Percentiles rank a stretch among this genome's conserved stretches.
Conservation (phyloP, 1,140 invertebrate species). For the Periplaneta americana region DNA sequence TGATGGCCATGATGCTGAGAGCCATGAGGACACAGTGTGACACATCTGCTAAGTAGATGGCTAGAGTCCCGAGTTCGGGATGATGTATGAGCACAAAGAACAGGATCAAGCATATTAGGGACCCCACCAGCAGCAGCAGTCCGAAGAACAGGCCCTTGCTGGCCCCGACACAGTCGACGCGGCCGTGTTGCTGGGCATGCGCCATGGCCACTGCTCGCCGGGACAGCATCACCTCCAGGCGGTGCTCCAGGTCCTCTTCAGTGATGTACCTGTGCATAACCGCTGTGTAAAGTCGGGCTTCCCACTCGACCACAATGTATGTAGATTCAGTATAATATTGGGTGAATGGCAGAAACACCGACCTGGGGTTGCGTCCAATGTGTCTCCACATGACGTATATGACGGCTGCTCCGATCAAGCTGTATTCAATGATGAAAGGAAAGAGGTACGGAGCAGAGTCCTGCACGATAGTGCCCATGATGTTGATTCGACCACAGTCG, state of each 20-base stretch:
- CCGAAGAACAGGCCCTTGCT: constrained; percentile 93
- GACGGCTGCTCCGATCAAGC: constrained; percentile 92
- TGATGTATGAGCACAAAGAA: constrained; percentile 91
- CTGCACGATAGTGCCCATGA: constrained; percentile 89
- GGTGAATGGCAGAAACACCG: constrained; percentile 26
- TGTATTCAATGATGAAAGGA: constrained; percentile 96
- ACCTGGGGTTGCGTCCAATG: constrained; percentile 78
- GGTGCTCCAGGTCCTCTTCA: constrained; percentile 78
- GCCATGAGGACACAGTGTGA: constrained; percentile 84
- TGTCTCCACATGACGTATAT: constrained; percentile 98
- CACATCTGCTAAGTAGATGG: constrained; percentile 85
- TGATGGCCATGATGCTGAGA: constrained; percentile 80
- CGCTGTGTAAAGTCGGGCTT: not conserved
- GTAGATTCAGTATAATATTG: too few relatives aligned
- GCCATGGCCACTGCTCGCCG: constrained; percentile 75
- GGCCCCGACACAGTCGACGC: constrained; percentile 87
- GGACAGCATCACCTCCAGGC: constrained; percentile 76
- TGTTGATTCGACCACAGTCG: constrained; percentile 71
- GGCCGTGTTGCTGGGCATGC: constrained; percentile 63
- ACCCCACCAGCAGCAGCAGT: constrained; percentile 81
- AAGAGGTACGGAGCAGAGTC: constrained; percentile 90
- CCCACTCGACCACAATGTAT: too few relatives aligned
- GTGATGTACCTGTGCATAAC: constrained; percentile 51
- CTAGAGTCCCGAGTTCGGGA: constrained; percentile 68
- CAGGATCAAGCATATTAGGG: constrained; percentile 86